phyloP scores from a whole-genome alignment of 2,113 vertebrate species.

The Oenanthe oenanthe region DNA sequence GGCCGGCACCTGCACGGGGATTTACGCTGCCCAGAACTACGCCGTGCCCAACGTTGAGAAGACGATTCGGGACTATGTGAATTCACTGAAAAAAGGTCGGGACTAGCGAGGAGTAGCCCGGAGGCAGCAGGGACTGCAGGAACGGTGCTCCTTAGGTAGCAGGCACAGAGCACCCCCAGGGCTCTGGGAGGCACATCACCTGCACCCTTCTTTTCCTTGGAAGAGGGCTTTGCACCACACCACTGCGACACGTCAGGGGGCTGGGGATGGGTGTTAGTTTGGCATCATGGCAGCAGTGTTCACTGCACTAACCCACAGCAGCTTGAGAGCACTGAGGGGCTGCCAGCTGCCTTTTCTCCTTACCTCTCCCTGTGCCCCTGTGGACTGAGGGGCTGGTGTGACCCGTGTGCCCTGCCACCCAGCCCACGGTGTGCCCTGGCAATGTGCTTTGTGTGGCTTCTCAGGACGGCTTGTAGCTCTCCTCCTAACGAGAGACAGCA shows the following conservation, averaged over 20 bases:
- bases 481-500: background rate
- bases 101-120: slow-evolving; percentile 66
- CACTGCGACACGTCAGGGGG: background rate
- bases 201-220: background rate
- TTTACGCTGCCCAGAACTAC: slow-evolving; percentile 90
- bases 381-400: background rate
- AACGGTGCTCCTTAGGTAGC: background rate
- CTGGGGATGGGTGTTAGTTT: background rate
- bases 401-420: background rate
- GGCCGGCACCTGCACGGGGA: slow-evolving; percentile 87
- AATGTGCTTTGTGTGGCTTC: background rate
- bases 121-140: background rate
- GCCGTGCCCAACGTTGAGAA: slow-evolving; percentile 88
- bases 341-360: background rate
- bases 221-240: background rate
- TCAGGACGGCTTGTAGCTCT: background rate
- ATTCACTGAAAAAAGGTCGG: slow-evolving; percentile 82
- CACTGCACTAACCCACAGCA: background rate
- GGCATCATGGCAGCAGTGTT: background rate
- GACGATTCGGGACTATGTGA: slow-evolving; percentile 85
- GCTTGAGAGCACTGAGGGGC: background rate
- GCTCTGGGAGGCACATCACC: background rate
- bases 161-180: background rate
- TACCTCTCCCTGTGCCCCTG: background rate
- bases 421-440: background rate